Evolutionary conservation across 2,888 invertebrate species (phyloP).

Genomic region (Trimorus sp.): DNA sequence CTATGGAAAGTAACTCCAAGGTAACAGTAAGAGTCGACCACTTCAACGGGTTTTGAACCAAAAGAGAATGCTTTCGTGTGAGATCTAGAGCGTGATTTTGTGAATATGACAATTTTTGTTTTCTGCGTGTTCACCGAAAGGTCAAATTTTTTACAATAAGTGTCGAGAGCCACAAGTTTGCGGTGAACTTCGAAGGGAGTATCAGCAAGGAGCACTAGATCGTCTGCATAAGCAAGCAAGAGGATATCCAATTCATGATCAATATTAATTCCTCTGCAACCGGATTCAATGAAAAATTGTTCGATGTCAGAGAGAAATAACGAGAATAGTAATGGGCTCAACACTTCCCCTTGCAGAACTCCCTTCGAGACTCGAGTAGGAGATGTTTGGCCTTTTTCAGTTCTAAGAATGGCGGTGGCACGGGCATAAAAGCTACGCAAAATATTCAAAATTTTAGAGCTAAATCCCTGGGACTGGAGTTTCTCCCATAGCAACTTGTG

Average conservation of each 20-base stretch:
- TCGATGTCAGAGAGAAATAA: background rate
- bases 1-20: background rate
- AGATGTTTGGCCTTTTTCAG: background rate
- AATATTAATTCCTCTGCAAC: background rate
- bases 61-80: background rate
- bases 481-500: background rate
- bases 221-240: background rate
- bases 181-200: constrained; percentile 1
- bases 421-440: background rate
- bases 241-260: background rate
- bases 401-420: background rate
- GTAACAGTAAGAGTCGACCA: background rate
- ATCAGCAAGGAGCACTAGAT: background rate
- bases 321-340: background rate
- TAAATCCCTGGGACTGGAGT: background rate
- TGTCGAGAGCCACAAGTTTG: background rate
- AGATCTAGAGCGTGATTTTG: background rate
- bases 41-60: background rate
- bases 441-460: background rate
- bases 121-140: background rate
- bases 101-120: constrained; percentile 14
- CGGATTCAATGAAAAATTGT: background rate
- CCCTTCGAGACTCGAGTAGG: background rate
- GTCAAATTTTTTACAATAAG: background rate
- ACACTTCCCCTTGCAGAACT: background rate